Evolutionary conservation across 2,888 invertebrate genomes (phyloP).

Genomic region (Oscheius sp.): DNA sequence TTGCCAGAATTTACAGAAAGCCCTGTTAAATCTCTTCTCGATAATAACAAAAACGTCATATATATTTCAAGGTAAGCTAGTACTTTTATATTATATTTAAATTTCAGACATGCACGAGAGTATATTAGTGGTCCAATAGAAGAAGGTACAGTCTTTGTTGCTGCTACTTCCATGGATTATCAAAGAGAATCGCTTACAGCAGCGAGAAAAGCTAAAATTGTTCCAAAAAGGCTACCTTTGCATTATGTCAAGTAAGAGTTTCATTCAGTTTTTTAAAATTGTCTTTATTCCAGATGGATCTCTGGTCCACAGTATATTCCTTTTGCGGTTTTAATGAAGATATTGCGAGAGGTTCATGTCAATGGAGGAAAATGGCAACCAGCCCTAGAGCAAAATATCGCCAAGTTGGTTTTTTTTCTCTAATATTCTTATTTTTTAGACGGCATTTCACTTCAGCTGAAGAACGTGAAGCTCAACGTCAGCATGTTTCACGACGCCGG

Average conservation of each 20-base stretch:
- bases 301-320: constrained; percentile 55
- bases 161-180: constrained; percentile 53
- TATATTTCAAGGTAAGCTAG: constrained; percentile 44
- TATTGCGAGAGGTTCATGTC: constrained; percentile 48
- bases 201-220: constrained; percentile 43
- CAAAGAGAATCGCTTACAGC: constrained; percentile 51
- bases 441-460: constrained; percentile 27
- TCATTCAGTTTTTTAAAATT: neutral
- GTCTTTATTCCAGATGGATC: constrained; percentile 49
- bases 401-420: constrained; percentile 31
- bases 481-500: neutral
- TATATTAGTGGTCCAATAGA: constrained; percentile 61
- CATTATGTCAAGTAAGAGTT: constrained; percentile 54
- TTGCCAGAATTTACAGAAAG: constrained; percentile 27
- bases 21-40: constrained; percentile 9
- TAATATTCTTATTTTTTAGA: constrained; percentile 1
- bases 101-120: constrained; percentile 48
- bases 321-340: constrained; percentile 48
- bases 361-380: constrained; percentile 63
- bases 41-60: constrained; percentile 30
- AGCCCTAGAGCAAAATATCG: constrained; percentile 53
- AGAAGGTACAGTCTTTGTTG: constrained; percentile 48
- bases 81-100: too few relatives aligned
- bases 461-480: constrained; percentile 14
- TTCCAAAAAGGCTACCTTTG: constrained; percentile 54